These are phyloP conservation scores for Graphium colonna DNA, from an alignment of 2,888 invertebrate species.

Conservation along the genomic window DNA sequence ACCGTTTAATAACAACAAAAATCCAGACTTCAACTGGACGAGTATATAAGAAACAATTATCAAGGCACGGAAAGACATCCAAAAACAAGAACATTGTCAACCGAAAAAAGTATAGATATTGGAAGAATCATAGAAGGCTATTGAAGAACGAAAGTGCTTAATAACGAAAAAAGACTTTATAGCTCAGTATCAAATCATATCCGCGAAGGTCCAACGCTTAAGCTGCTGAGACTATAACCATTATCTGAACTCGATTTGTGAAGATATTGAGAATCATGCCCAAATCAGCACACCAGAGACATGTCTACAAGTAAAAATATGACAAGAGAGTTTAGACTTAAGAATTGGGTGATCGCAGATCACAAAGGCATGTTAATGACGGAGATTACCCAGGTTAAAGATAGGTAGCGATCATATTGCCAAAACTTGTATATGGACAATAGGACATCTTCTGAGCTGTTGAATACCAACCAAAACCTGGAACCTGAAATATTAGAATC, in stretches of 20 bases:
- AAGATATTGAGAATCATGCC: not conserved
- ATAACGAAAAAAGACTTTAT: not conserved
- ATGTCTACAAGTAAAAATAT: not conserved
- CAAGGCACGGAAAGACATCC: not conserved
- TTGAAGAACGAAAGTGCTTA: not conserved
- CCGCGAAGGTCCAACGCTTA: constrained; percentile 2
- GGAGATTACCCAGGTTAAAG: constrained; percentile 1
- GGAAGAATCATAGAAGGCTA: not conserved
- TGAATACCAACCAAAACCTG: not conserved
- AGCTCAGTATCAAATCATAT: not conserved
- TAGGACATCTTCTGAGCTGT: no score
- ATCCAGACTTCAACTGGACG: not conserved
- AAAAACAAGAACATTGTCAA: not conserved
- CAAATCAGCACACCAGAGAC: no score
- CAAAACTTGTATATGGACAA: not conserved
- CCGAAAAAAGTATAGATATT: not conserved
- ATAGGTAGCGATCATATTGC: not conserved
- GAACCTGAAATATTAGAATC: not conserved
- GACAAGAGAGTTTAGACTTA: not conserved
- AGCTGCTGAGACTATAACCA: constrained; percentile 1
- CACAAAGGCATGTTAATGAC: not conserved
- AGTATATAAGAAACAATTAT: not conserved
- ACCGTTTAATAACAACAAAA: not conserved
- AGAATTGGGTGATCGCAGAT: constrained; percentile 6
- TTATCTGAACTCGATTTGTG: not conserved